Evolutionary conservation across 64 coral and sea anemone species (phyloP).

Genomic region (Pocillopora damicornis): DNA sequence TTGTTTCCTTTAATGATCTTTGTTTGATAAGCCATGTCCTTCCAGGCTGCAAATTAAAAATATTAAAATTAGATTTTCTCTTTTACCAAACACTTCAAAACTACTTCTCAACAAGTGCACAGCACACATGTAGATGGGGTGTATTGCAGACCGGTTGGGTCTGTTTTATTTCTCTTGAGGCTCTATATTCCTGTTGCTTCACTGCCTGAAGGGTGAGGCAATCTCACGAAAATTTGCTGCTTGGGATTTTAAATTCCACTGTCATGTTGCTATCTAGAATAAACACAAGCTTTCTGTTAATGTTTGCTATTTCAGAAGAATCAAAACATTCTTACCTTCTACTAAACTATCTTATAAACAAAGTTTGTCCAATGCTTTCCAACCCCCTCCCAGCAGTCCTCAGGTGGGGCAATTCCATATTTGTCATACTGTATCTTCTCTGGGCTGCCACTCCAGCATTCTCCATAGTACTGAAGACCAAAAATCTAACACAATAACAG

Average conservation of each 20-base stretch:
- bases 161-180: too few relatives aligned
- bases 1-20: background rate
- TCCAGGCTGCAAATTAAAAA: background rate
- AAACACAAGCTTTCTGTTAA: too few relatives aligned
- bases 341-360: constrained; percentile 58
- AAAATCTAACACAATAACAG: constrained; percentile 8
- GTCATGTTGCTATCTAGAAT: too few relatives aligned
- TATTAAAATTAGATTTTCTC: background rate
- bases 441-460: constrained; percentile 52
- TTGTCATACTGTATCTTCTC: constrained; percentile 6
- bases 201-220: too few relatives aligned
- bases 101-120: too few relatives aligned
- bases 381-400: constrained; percentile 53
- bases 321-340: background rate
- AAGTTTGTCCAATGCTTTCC: constrained; percentile 33
- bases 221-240: too few relatives aligned
- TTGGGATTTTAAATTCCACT: too few relatives aligned
- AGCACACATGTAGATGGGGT: too few relatives aligned
- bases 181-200: too few relatives aligned
- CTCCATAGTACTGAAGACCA: constrained; percentile 55
- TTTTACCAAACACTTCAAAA: background rate
- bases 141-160: too few relatives aligned
- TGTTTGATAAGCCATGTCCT: background rate
- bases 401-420: constrained; percentile 38
- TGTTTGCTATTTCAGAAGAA: background rate